Base-by-base conservation (phyloP, 1,140 invertebrate species). In the Meloidogyne hapla region DNA sequence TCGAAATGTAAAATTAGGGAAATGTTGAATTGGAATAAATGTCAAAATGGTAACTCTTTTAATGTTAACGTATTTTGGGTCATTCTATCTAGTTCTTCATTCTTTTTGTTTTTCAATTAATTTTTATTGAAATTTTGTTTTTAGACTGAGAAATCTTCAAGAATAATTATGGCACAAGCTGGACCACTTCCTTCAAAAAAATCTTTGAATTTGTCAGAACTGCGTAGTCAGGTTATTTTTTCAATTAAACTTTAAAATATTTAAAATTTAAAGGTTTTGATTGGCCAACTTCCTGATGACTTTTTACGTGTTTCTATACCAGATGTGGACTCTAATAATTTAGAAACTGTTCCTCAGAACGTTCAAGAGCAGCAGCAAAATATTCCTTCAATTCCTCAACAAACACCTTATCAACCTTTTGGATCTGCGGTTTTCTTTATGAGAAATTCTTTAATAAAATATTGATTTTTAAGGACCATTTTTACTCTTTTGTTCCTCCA, bases 401-500 rank as follows among this genome's bases (percentile, higher is more conserved):
- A 70, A 70, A 18, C 5, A 12, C 40, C 42, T 63, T 42, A 23
- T 18, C 40, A 18, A 70, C 21, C 69, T 9, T 13, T 45, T 18
- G 25, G 42, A 48, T 48, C 42, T 21, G 40, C n/a, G 5, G 15
- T 26, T 1, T 33, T 33, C 9, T 64, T 9, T 8, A 26, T 2
- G n/a, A 68, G 10, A 68, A 40, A n/a, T 33, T 68, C 10, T 8
- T 26, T 42, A 33, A 33, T 9, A 5, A 26, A 48, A 12, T 26
- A 26, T 64, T 66, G 13, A 21, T 23, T 40, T 75, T 79, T 62
- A 25, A 79, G 81, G 69, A 76, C 26, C 71, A 82, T 15, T 83
- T 90, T 80, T 89, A 88, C 28, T 83, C 88, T 68, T 77, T 88
- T 70, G 88, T 90, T 68, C 89, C 91, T 21, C 88, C 90, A n/a